Percentiles rank a stretch among this genome's conserved stretches.
phyloP scores from a whole-genome alignment of 2,888 invertebrate genomes.

The Miltochrista miniata region DNA sequence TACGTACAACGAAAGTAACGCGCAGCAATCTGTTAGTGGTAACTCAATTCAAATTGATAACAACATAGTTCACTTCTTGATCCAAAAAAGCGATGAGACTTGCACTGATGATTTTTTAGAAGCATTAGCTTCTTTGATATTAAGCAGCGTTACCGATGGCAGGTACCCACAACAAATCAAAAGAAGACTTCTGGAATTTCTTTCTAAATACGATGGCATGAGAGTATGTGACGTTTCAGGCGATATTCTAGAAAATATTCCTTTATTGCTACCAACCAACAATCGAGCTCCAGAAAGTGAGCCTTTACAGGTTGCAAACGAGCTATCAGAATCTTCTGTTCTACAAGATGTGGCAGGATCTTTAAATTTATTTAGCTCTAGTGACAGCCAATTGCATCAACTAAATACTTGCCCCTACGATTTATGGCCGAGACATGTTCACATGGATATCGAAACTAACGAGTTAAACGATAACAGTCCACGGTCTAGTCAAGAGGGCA shows the following conservation, averaged over 20 bases:
- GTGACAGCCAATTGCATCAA: slow-evolving; percentile 69
- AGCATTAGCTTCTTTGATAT: slow-evolving; percentile 75
- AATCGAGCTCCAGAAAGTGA: slow-evolving; percentile 44
- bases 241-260: slow-evolving; percentile 70
- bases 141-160: slow-evolving; percentile 59
- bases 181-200: slow-evolving; percentile 63
- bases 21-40: slow-evolving; percentile 48
- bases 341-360: slow-evolving; percentile 78
- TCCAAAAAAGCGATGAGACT: slow-evolving; percentile 80
- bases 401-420: slow-evolving; percentile 69
- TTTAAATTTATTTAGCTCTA: slow-evolving; percentile 66
- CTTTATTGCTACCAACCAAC: slow-evolving; percentile 49
- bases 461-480: slow-evolving; percentile 61
- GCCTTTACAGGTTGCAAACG: slow-evolving; percentile 47
- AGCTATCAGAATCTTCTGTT: slow-evolving; percentile 61
- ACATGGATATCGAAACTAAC: slow-evolving; percentile 61
- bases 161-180: slow-evolving; percentile 64
- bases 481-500: slow-evolving; percentile 68
- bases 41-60: slow-evolving; percentile 68
- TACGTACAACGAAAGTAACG: slow-evolving; percentile 53
- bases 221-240: slow-evolving; percentile 70
- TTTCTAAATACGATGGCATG: slow-evolving; percentile 72
- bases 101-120: slow-evolving; percentile 79
- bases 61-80: slow-evolving; percentile 80
- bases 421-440: slow-evolving; percentile 69